phyloP scores from a whole-genome alignment of 2,888 invertebrate genomes.

The Microplitis manilae region DNA sequence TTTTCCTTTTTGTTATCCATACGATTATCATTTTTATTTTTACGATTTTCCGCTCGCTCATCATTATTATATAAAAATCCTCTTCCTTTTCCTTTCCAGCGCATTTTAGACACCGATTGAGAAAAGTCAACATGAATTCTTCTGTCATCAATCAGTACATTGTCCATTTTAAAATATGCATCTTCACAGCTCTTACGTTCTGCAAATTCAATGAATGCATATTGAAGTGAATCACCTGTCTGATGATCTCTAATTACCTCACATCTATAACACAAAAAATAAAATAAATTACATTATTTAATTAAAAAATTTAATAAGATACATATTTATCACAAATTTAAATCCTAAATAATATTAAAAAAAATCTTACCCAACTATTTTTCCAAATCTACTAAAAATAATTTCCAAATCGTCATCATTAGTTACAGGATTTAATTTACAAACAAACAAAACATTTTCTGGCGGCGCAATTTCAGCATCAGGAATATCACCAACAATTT shows the following conservation, averaged over 20 bases:
- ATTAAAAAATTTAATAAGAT: not conserved
- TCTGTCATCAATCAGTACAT: constrained; percentile 98
- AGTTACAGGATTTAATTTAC: constrained; percentile 98
- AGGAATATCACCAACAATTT: constrained; percentile 98
- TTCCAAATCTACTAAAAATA: constrained; percentile 97
- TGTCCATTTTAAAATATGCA: constrained; percentile 99
- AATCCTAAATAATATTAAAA: constrained; percentile 25
- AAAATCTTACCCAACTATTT: constrained; percentile 79
- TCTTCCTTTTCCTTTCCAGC: constrained; percentile 91
- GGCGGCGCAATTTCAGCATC: constrained; percentile 98
- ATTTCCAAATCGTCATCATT: constrained; percentile 97
- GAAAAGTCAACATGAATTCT: constrained; percentile 99
- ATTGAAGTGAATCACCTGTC: constrained; percentile 95
- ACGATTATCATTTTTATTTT: constrained; percentile 30
- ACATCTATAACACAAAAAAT: constrained; percentile 76
- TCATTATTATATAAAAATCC: constrained; percentile 78
- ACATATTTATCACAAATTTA: not conserved
- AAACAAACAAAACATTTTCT: constrained; percentile 99
- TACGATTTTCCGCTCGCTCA: constrained; percentile 50
- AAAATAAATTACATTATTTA: not conserved
- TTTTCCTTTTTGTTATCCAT: constrained; percentile 34
- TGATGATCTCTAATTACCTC: constrained; percentile 97
- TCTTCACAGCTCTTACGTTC: constrained; percentile 94
- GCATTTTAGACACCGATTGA: constrained; percentile 96
- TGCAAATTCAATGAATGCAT: constrained; percentile 98